phyloP scores from a whole-genome alignment of 2,113 vertebrate genomes.

The Clarias magur region DNA sequence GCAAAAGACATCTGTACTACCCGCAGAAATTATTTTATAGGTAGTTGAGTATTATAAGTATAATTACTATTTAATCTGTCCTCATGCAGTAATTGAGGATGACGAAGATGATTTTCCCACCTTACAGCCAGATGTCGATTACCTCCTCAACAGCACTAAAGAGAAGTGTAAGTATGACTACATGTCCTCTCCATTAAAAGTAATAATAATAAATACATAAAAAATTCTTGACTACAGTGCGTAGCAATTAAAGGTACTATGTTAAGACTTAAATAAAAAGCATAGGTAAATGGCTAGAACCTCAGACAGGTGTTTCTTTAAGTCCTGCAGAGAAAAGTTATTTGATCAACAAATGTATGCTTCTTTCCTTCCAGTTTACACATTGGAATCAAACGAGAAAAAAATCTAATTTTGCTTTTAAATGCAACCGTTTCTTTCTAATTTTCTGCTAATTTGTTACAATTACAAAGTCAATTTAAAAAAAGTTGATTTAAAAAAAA shows the following conservation, averaged over 20 bases:
- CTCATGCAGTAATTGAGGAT: conserved; percentile 83
- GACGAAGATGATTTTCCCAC: conserved; percentile 92
- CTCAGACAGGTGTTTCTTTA: not conserved
- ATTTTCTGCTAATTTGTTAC: not conserved
- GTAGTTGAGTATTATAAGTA: not conserved
- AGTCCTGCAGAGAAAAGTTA: not conserved
- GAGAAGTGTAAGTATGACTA: conserved; percentile 84
- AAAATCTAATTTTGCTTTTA: not conserved
- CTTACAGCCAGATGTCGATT: conserved; percentile 82
- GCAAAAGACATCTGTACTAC: not conserved
- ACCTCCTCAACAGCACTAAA: conserved; percentile 87
- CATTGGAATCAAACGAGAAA: not conserved
- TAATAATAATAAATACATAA: too few species aligned
- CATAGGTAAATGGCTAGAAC: not conserved
- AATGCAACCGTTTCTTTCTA: not conserved
- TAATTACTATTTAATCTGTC: not conserved
- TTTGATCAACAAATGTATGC: not conserved
- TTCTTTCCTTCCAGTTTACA: not conserved
- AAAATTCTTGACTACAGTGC: not conserved
- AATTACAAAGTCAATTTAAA: not conserved
- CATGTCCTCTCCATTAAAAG: not conserved
- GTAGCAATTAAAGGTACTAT: not conserved
- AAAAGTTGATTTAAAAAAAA: not conserved
- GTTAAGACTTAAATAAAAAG: not conserved
- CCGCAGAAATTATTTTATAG: not conserved